phyloP scores from a whole-genome alignment of 1,140 invertebrate genomes.

The Trichogramma pretiosum region DNA sequence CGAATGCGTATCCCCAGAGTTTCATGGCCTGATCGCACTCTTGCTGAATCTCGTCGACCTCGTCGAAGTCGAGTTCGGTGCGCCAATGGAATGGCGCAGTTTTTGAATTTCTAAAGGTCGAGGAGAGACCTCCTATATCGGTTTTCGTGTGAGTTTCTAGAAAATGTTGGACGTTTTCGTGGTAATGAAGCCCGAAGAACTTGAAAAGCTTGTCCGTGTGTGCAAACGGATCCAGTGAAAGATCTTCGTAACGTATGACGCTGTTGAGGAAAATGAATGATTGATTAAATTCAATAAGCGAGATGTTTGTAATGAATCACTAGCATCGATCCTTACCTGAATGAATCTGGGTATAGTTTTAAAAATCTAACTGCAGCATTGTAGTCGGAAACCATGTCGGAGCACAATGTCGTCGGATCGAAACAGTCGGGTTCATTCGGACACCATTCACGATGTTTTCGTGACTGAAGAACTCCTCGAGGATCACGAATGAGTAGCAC shows the following conservation, averaged over 20 bases:
- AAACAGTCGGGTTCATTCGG: conserved; percentile 72
- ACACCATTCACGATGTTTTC: conserved; percentile 77
- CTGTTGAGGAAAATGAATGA: conserved; percentile 40
- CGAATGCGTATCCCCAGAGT: conserved; percentile 66
- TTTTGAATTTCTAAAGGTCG: conserved; percentile 74
- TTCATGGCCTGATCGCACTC: conserved; percentile 65
- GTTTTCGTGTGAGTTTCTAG: conserved; percentile 71
- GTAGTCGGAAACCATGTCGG: conserved; percentile 75
- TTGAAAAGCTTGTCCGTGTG: conserved; percentile 63
- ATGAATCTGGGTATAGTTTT: conserved; percentile 58
- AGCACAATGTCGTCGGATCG: conserved; percentile 64
- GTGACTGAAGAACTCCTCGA: conserved; percentile 74
- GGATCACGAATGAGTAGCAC: conserved; percentile 76
- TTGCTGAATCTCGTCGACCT: conserved; percentile 57
- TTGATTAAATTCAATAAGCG: background rate
- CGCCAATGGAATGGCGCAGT: conserved; percentile 78
- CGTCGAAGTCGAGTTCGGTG: conserved; percentile 59
- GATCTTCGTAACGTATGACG: conserved; percentile 74
- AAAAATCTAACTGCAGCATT: conserved; percentile 60
- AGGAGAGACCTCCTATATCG: conserved; percentile 70
- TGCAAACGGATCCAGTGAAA: conserved; percentile 65
- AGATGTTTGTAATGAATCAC: background rate
- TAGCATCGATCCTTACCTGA: conserved; percentile 50
- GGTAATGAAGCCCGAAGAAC: conserved; percentile 67
- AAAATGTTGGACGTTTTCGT: conserved; percentile 60